Evolutionary conservation across 1,140 invertebrate species (phyloP).

Genomic region (Drosophila orena): DNA sequence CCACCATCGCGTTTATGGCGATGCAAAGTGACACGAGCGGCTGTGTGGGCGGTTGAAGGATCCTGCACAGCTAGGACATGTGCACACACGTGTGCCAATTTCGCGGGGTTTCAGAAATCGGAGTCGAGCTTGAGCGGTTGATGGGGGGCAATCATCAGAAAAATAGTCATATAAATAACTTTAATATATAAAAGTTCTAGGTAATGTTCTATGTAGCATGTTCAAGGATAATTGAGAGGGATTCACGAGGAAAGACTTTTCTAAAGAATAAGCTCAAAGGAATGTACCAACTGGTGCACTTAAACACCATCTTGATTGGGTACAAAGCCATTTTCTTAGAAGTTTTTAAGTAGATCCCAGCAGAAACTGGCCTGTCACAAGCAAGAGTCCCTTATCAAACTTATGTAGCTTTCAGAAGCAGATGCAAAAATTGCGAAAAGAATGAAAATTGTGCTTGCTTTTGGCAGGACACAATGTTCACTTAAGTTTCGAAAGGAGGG

Average conservation of each 20-base stretch:
- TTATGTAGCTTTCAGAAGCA: slow-evolving; percentile 25
- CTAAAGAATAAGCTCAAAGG: slow-evolving; percentile 1
- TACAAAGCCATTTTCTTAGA: slow-evolving; percentile 11
- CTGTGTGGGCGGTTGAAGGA: slow-evolving; percentile 1
- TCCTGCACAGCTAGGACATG: slow-evolving; percentile 17
- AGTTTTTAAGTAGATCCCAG: slow-evolving; percentile 16
- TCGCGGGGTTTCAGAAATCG: slow-evolving; percentile 1
- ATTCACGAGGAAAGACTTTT: not conserved
- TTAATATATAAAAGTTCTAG: no score
- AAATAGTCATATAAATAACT: not conserved
- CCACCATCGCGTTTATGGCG: slow-evolving; percentile 8
- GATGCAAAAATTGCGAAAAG: slow-evolving; percentile 15
- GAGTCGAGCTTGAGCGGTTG: not conserved
- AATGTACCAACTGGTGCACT: not conserved
- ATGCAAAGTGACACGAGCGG: slow-evolving; percentile 35
- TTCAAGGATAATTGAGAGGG: not conserved
- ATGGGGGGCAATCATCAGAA: slow-evolving; percentile 6
- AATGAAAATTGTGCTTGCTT: slow-evolving; percentile 16
- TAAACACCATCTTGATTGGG: slow-evolving; percentile 20
- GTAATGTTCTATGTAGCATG: no score
- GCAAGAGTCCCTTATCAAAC: slow-evolving; percentile 36
- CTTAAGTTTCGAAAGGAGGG: slow-evolving; percentile 39
- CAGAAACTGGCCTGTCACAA: slow-evolving; percentile 27
- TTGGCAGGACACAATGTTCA: slow-evolving; percentile 17
- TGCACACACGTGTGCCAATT: slow-evolving; percentile 29